Conservation (phyloP, 2,113 vertebrate genomes). For the Rhineura floridana region DNA sequence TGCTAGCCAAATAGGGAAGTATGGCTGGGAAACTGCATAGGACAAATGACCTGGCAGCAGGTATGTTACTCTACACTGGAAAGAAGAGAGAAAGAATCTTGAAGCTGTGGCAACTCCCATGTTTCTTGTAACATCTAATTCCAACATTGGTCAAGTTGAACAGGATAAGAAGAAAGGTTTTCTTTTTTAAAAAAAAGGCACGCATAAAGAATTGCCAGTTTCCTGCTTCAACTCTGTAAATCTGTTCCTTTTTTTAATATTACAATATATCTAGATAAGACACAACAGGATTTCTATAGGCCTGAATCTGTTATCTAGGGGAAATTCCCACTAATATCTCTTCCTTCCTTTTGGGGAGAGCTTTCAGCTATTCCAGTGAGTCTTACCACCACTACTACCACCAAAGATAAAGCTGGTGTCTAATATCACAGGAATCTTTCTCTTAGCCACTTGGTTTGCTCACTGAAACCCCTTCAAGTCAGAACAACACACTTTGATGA, state of each 20-base stretch:
- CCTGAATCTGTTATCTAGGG: conserved; percentile 71
- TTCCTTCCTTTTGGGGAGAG: conserved; percentile 75
- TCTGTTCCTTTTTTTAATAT: conserved; percentile 33
- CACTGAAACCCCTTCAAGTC: conserved; percentile 57
- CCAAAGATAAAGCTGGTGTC: conserved; percentile 59
- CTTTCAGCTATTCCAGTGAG: conserved; percentile 66
- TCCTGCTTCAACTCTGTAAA: conserved; percentile 52
- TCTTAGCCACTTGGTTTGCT: conserved; percentile 36
- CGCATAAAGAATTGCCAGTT: conserved; percentile 31
- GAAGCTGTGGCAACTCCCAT: background rate
- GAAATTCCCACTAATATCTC: conserved; percentile 76
- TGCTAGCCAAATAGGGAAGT: background rate
- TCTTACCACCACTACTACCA: too few species aligned
- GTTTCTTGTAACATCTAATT: background rate
- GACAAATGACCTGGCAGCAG: background rate
- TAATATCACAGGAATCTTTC: conserved; percentile 49
- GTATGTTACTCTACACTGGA: background rate
- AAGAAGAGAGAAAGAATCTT: background rate
- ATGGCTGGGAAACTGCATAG: background rate
- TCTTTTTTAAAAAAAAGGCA: conserved; percentile 8
- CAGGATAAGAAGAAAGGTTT: background rate
- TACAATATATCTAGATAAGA: conserved; percentile 60
- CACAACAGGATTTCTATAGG: conserved; percentile 69
- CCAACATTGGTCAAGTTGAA: background rate
- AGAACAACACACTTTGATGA: conserved; percentile 65